Base-by-base conservation (phyloP, 2,888 invertebrate species). In the Gortyna flavago region DNA sequence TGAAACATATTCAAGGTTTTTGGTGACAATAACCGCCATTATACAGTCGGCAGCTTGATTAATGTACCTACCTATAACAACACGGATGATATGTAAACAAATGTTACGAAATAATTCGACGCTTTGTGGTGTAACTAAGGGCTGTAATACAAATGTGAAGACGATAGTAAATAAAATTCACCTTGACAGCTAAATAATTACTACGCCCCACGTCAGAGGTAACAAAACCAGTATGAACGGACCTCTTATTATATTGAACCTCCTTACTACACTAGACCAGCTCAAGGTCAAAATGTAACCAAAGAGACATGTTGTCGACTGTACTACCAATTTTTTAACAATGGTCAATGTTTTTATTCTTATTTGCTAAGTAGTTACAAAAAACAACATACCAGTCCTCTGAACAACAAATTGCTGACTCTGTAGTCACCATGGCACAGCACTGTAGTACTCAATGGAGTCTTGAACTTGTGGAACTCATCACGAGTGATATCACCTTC, bases 391-490 rank as follows among this genome's bases (percentile, higher is more conserved):
- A 89, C 89, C 85, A 73, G 72, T 65, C 69, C 57, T 44, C 81
- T 88, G 38, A 90, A 91, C 73, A 93, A 71, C 51, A 93, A 72
- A 75, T 93, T 93, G 73, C 92, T 92, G 8, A 91, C 83, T 71
- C 91, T 90, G 78, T 89, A 93, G 75, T 93, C 93, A 0, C 93
- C 93, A 51, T 93, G 93, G 38, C 88, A 86, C 8, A 93, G 62
- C 7, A 93, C 89, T 0, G 90, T 80, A 8, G 79, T 84, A 18
- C 87, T 84, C 2, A 91, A 64, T 1, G 93, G 91, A 35, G n/a
- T 69, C 65, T 80, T 89, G 59, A 84, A 91, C 80, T 89, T 87
- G 18, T 25, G 16, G n/a, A 86, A 89, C 57, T 83, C 74, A 0
- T 88, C 76, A 0, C 38, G 44, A 32, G 59, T 16, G 8, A 21